Conservation (phyloP, 2,113 vertebrate genomes). For the Rhabdornis inornatus region DNA sequence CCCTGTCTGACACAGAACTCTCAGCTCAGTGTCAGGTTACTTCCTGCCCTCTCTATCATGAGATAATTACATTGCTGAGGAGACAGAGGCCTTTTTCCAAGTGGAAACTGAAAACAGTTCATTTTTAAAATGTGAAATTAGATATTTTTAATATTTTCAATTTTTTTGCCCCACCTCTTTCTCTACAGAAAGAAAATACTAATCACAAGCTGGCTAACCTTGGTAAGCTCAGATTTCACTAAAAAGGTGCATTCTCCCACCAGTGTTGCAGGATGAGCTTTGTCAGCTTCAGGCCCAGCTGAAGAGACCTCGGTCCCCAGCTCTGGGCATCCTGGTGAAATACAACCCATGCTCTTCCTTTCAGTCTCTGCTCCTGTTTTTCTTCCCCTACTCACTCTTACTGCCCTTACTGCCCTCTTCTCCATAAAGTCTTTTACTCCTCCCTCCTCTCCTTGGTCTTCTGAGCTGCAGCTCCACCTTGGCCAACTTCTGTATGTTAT, state of each 20-base stretch:
- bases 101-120: neutral
- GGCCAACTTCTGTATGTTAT: neutral
- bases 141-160: neutral
- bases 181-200: neutral
- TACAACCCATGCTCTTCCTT: neutral
- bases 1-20: neutral
- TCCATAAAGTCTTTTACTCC: neutral
- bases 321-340: neutral
- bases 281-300: neutral
- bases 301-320: neutral
- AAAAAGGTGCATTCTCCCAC: neutral
- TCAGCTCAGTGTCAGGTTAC: neutral
- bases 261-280: neutral
- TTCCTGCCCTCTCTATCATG: neutral
- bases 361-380: neutral
- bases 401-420: neutral
- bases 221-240: neutral
- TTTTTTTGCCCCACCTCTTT: neutral
- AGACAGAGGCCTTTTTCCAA: neutral
- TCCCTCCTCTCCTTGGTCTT: neutral
- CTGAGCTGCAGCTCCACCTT: neutral
- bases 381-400: rapidly evolving
- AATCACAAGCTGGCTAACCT: neutral
- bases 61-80: neutral
- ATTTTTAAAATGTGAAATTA: neutral